These are phyloP conservation scores for Papilio demoleus DNA, from an alignment of 2,888 invertebrate species.

Conservation along the genomic window DNA sequence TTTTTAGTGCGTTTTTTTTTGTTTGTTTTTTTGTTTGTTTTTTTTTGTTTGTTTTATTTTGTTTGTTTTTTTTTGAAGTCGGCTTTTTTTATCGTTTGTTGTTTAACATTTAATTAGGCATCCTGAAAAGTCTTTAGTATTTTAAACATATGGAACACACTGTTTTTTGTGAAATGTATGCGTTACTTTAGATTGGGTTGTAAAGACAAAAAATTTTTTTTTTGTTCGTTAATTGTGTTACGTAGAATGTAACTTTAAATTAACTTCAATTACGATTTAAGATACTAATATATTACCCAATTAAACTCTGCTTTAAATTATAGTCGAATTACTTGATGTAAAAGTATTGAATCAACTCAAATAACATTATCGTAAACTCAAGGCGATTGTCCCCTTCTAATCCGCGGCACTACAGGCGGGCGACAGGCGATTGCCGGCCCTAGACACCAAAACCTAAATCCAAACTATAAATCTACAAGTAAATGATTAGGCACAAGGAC, in stretches of 20 bases:
- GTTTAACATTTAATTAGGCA: no score
- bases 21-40: no score
- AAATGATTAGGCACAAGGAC: slow-evolving; percentile 33
- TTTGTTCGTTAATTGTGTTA: background rate
- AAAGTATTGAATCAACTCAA: background rate
- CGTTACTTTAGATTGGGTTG: background rate
- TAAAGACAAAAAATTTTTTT: background rate
- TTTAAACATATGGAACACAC: no score
- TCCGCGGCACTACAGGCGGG: background rate
- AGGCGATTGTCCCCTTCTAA: slow-evolving; percentile 36
- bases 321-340: background rate
- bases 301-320: background rate
- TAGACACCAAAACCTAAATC: slow-evolving; percentile 21
- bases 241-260: background rate
- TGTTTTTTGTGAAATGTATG: background rate
- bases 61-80: no score
- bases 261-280: background rate
- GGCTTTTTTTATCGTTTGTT: no score
- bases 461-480: slow-evolving; percentile 15
- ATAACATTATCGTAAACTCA: slow-evolving; percentile 8
- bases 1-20: no score
- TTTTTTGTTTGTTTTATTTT: no score
- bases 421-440: slow-evolving; percentile 2
- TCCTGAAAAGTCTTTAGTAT: no score
- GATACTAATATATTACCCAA: background rate